Evolutionary conservation across 2,797 vertebrate species (phyloP), one percentile per base, ranked within the genome.

Genomic region (Numenius phaeopus): DNA sequence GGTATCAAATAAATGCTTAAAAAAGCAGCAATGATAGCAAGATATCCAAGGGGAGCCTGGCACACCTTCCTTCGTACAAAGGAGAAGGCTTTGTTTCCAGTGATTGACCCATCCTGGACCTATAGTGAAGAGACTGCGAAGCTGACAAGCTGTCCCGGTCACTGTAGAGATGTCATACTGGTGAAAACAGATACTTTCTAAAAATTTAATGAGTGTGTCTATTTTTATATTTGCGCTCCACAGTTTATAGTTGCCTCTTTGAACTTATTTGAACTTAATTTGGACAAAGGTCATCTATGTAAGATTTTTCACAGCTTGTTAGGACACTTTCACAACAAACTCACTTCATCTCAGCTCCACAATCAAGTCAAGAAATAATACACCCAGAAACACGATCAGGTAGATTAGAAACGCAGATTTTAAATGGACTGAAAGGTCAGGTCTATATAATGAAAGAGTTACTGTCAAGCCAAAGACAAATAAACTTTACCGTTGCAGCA

Each of bases 381-480:
- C 13, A 80, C 8, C 13, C 23, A 91, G 30, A 81, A 87, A 84
- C 4, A 10, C 40, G 19, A 84, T 57, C 7, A 69, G 2, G 19
- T 87, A 54, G 16, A 80, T 72, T 49, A 65, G 24, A 96, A 91
- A 83, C 34, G 10, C 4, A 62, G 54, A 91, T 72, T 81, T 91
- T 57, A 83, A 88, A 66, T 62, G 8, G 7, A 81, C 47, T 59
- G 14, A 85, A 75, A 84, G 4, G 19, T 39, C 42, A 59, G 14
- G 9, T 71, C 46, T 78, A 23, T 64, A 81, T 40, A 83, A 39
- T 57, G 14, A 69, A 20, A 61, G 47, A 34, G 70, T 72, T 27
- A 5, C 11, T 72, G 15, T 55, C 49, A 66, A 76, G 16, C 24
- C 7, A 62, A 37, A 32, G 54, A 70, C 20, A 82, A 95, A 82